Evolutionary conservation across 2,797 vertebrate genomes (phyloP).

Genomic region (Fratercula arctica): DNA sequence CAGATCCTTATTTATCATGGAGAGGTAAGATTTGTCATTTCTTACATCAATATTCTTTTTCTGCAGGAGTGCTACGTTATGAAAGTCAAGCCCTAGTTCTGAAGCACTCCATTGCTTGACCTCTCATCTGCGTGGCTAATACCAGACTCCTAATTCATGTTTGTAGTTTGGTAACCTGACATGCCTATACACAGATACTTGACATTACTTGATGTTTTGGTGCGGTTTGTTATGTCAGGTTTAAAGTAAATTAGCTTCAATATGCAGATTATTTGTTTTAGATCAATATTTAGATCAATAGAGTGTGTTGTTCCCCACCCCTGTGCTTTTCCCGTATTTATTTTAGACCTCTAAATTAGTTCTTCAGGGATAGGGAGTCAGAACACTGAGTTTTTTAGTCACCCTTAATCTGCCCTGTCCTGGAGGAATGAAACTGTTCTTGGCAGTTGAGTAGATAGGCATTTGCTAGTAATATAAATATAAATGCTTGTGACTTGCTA

Average conservation of each 20-base stretch:
- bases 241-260: neutral
- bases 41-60: neutral
- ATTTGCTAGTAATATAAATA: neutral
- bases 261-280: neutral
- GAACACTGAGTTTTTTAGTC: neutral
- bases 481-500: neutral
- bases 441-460: neutral
- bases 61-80: neutral
- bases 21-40: slow-evolving; percentile 82
- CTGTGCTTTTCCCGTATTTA: neutral
- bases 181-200: neutral
- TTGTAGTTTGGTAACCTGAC: neutral
- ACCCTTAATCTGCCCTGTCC: neutral
- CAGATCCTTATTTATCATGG: slow-evolving; percentile 98
- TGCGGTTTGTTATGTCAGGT: neutral
- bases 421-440: neutral
- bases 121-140: neutral
- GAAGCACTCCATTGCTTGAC: neutral
- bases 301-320: neutral
- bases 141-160: neutral
- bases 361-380: neutral
- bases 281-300: neutral
- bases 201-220: neutral
- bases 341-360: neutral
- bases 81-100: neutral